Percentiles rank a stretch among this genome's conserved stretches.
phyloP scores from a whole-genome alignment of 64 coral and sea anemone species.

The Dendronephthya gigantea region DNA sequence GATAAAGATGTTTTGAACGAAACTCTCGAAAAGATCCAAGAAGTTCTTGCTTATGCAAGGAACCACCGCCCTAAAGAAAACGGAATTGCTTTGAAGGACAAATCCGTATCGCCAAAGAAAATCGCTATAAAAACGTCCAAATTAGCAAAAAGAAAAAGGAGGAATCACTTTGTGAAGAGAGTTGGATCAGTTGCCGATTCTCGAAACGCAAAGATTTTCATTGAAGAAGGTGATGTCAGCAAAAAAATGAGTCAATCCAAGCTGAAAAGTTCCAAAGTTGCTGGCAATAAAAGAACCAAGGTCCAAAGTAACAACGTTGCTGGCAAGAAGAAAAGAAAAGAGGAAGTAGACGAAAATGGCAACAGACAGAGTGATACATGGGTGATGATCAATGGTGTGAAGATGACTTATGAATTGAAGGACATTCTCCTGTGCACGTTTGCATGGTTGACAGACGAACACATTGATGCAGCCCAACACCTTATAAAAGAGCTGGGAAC shows the following conservation, averaged over 20 bases:
- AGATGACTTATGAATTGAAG: not conserved
- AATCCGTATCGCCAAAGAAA: not conserved
- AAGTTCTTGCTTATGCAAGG: not conserved
- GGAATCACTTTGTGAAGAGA: not conserved
- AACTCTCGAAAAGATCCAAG: not conserved
- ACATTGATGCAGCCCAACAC: constrained; percentile 6
- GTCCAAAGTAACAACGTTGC: not conserved
- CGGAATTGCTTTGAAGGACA: not conserved
- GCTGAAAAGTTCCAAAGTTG: not conserved
- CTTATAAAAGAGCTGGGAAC: not conserved
- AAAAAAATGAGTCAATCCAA: not conserved
- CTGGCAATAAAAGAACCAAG: not conserved
- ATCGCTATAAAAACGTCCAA: not conserved
- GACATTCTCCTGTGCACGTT: not conserved
- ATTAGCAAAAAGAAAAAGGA: not conserved
- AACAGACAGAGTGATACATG: not conserved
- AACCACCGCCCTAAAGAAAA: not conserved
- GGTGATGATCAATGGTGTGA: not conserved
- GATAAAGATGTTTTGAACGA: not conserved
- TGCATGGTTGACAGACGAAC: not conserved
- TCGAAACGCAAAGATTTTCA: not conserved
- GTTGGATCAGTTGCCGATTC: not conserved
- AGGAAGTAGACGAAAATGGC: not conserved
- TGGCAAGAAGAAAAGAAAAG: not conserved
- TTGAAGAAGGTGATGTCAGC: not conserved